These are phyloP conservation scores for Gymnoscelis rufifasciata DNA, from an alignment of 2,888 invertebrate species.

Conservation along the genomic window DNA sequence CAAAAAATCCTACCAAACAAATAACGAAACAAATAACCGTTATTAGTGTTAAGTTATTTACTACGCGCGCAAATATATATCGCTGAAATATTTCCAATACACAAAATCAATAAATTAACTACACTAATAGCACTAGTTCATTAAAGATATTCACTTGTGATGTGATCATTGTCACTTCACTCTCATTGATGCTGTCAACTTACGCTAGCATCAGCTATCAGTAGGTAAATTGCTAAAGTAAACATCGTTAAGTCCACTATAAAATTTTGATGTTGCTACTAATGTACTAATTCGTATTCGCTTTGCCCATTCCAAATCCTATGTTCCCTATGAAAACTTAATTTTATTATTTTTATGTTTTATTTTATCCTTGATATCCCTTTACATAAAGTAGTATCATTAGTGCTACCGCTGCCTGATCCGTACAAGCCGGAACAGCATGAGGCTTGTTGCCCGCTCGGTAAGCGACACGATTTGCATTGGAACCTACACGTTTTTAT, in stretches of 20 bases:
- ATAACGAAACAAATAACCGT: slow-evolving; percentile 6
- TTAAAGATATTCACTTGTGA: slow-evolving; percentile 13
- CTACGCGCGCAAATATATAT: too few relatives aligned
- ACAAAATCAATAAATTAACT: neutral
- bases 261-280: slow-evolving; percentile 66
- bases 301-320: slow-evolving; percentile 68
- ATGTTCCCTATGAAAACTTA: slow-evolving; percentile 47
- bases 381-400: slow-evolving; percentile 80
- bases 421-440: slow-evolving; percentile 93
- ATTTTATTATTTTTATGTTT: slow-evolving; percentile 56
- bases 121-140: slow-evolving; percentile 6
- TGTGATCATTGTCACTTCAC: slow-evolving; percentile 33
- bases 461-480: slow-evolving; percentile 77
- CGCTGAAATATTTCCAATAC: too few relatives aligned
- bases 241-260: slow-evolving; percentile 50
- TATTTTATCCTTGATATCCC: slow-evolving; percentile 63
- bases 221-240: slow-evolving; percentile 48
- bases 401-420: slow-evolving; percentile 90
- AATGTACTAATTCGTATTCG: slow-evolving; percentile 78
- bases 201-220: slow-evolving; percentile 33
- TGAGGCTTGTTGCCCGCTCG: slow-evolving; percentile 93
- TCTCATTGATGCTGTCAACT: slow-evolving; percentile 32
- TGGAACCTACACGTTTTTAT: slow-evolving; percentile 38
- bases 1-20: slow-evolving; percentile 12
- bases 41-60: neutral